These are phyloP conservation scores for Psittacula derbiana DNA, from an alignment of 2,797 vertebrate genomes.

Conservation along the genomic window DNA sequence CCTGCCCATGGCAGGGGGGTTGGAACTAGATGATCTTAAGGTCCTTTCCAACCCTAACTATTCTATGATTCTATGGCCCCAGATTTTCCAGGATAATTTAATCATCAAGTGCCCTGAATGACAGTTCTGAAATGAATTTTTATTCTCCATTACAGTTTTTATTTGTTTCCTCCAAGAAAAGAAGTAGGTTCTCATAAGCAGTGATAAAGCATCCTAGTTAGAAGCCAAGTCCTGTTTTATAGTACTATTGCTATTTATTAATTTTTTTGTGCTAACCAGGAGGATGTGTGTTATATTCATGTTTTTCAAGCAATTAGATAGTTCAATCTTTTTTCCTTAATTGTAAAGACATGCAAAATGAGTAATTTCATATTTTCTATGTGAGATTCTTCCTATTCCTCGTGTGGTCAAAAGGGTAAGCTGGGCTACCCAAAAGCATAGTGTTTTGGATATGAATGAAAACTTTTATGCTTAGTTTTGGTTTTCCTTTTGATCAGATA, in stretches of 20 bases:
- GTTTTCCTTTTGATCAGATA: background rate
- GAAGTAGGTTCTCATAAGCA: background rate
- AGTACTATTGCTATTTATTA: background rate
- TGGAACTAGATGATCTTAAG: too few relatives aligned
- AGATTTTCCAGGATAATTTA: background rate
- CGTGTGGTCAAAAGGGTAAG: background rate
- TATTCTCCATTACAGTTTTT: background rate
- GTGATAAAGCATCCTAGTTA: background rate
- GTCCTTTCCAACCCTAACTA: too few relatives aligned
- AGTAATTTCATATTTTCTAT: background rate
- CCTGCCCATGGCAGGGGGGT: too few relatives aligned
- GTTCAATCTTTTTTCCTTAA: background rate
- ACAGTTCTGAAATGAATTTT: background rate
- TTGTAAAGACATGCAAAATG: background rate
- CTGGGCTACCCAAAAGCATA: background rate
- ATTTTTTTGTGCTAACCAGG: background rate
- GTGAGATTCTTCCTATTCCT: background rate
- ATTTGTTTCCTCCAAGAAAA: background rate
- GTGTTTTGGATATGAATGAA: background rate
- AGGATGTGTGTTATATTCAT: background rate
- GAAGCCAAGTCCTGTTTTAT: background rate
- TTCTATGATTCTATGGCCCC: background rate
- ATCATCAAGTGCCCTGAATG: background rate
- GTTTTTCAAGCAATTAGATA: background rate
- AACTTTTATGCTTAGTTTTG: background rate